A percentile compares a stretch with the other conserved stretches of the same genome.
These are phyloP conservation scores for Brienomyrus brachyistius DNA, from an alignment of 2,113 vertebrate genomes.

Conservation along the genomic window DNA sequence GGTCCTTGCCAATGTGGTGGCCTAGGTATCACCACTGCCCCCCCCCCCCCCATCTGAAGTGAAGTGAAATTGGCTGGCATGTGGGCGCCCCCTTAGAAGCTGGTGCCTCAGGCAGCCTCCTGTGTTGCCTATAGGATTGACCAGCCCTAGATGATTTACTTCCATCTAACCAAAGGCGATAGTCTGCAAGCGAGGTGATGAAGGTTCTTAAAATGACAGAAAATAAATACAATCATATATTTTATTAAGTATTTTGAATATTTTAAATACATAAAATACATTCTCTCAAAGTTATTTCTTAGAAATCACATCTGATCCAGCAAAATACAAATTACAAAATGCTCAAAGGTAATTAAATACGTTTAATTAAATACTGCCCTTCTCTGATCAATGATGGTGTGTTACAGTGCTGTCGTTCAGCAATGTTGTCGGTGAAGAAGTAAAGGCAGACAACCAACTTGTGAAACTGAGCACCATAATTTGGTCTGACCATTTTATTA, in stretches of 20 bases:
- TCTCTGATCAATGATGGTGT: background rate
- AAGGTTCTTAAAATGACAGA: background rate
- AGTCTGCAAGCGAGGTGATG: background rate
- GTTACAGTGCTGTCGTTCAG: background rate
- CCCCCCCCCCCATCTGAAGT: too few species aligned
- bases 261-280: background rate
- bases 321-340: background rate
- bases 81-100: background rate
- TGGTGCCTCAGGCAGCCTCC: background rate
- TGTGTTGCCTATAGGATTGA: background rate
- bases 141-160: background rate
- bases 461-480: background rate
- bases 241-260: background rate
- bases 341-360: background rate
- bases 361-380: background rate
- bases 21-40: too few species aligned
- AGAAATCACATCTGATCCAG: background rate
- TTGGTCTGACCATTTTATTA: background rate
- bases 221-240: background rate
- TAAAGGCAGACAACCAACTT: background rate
- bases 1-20: too few species aligned
- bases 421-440: background rate
- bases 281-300: background rate
- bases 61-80: background rate
- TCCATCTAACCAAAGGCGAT: background rate